Evolutionary conservation across 2,888 invertebrate genomes (phyloP), one percentile per base, ranked within the genome.

Genomic region (Ectemnius continuus): DNA sequence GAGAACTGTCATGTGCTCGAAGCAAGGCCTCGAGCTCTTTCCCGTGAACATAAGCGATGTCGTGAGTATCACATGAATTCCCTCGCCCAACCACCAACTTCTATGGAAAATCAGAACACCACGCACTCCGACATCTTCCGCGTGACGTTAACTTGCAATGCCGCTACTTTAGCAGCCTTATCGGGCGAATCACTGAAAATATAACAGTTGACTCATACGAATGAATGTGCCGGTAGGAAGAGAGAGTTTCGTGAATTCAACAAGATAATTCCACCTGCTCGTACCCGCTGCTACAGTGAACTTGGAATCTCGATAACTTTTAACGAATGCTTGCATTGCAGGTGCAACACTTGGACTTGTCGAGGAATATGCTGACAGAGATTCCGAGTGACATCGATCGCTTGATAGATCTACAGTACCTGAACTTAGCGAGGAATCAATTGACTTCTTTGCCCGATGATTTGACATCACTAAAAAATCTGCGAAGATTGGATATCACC

Each of bases 261-360:
- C 58, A 11, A 62, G 71, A 52, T 69, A 69, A 36, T 57, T 61
- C 14, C 4, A 4, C 52, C n/a, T 52, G 52, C 16, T 16, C 6
- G 16, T 52, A 52, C n/a, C 16, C 11, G 52, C 5, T 2, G 8
- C 1, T 52, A 16, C 16, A 52, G 4, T 11, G 52, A 52, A 14
- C 0, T 52, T 18, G 45, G 4, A 11, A 61, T 36, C n/a, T 11
- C 46, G 36, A 36, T 36, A 11, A 11, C 1, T 36, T 36, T 36
- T 36, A 36, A 8, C 11, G 36, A 36, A 36, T 36, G 4, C 0
- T 66, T 23, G 16, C 23, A 18, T 73, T 73, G 18, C 18, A 94
- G 94, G 93, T 94, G 47, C 92, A 94, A 85, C 92, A 93, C 14
- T 85, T 96, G 82, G 93, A 95, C 80, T 87, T 96, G 60, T 94